These are phyloP conservation scores for Acanthopleura granulata DNA, from an alignment of 2,888 invertebrate genomes.

Conservation along the genomic window DNA sequence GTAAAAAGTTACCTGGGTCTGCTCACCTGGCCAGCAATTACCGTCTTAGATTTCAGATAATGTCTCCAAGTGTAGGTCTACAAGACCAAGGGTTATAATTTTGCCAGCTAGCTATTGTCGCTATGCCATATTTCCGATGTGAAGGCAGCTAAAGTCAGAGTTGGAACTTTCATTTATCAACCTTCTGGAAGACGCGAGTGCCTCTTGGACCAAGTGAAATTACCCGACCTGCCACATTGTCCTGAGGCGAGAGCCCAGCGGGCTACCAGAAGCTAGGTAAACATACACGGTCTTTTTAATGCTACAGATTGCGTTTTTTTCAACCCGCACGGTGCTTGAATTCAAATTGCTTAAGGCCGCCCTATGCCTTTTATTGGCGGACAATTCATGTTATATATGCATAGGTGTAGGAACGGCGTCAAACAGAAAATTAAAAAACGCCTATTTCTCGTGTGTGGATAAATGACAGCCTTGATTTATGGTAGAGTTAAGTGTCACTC, in stretches of 20 bases:
- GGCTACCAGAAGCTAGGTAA: background rate
- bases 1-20: too few relatives aligned
- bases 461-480: background rate
- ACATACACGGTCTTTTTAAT: background rate
- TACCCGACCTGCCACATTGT: background rate
- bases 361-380: background rate
- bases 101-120: background rate
- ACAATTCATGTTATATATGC: background rate
- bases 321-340: background rate
- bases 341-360: background rate
- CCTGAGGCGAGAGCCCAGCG: background rate
- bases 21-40: background rate
- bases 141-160: background rate
- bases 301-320: background rate
- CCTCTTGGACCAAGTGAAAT: background rate
- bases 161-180: slow-evolving; percentile 9
- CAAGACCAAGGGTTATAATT: background rate
- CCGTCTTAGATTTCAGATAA: background rate
- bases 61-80: background rate
- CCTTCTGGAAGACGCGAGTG: background rate
- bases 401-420: background rate
- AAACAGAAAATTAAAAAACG: background rate
- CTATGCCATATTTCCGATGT: background rate
- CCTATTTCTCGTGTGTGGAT: slow-evolving; percentile 1
- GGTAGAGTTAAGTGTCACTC: background rate